Evolutionary conservation across 2,797 vertebrate species (phyloP).

Genomic region (Hafferia zeledoni): DNA sequence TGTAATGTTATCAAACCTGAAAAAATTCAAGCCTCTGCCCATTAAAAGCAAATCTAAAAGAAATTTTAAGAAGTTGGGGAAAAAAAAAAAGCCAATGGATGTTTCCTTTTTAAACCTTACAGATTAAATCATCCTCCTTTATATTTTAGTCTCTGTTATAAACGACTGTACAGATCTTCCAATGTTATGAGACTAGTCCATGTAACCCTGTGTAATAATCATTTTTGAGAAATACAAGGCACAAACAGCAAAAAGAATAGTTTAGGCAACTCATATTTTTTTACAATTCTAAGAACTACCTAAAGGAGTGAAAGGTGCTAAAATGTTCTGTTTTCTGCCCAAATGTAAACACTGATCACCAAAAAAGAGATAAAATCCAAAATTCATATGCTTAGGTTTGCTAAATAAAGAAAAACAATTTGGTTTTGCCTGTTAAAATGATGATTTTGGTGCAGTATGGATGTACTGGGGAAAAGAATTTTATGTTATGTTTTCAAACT

Average conservation of each 20-base stretch:
- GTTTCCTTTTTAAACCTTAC: neutral
- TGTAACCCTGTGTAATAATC: neutral
- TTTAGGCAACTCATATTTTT: neutral
- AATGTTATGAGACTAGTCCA: neutral
- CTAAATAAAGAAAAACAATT: slow-evolving; percentile 5
- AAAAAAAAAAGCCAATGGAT: neutral
- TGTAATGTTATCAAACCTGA: neutral
- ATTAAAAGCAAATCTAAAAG: neutral
- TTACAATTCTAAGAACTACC: neutral
- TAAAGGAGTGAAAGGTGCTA: neutral
- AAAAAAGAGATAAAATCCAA: neutral
- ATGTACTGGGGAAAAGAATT: neutral
- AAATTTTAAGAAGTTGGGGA: neutral
- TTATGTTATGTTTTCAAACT: neutral
- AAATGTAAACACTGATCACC: neutral
- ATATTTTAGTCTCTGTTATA: neutral
- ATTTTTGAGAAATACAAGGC: neutral
- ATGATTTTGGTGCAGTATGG: neutral
- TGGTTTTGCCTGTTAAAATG: neutral
- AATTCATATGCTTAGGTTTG: neutral
- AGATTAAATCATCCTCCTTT: neutral
- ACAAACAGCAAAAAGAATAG: neutral
- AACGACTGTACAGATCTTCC: neutral
- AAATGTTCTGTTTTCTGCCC: neutral
- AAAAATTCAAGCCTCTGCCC: neutral